Evolutionary conservation across 2,888 invertebrate species (phyloP).

Genomic region (Carterocephalus palaemon): DNA sequence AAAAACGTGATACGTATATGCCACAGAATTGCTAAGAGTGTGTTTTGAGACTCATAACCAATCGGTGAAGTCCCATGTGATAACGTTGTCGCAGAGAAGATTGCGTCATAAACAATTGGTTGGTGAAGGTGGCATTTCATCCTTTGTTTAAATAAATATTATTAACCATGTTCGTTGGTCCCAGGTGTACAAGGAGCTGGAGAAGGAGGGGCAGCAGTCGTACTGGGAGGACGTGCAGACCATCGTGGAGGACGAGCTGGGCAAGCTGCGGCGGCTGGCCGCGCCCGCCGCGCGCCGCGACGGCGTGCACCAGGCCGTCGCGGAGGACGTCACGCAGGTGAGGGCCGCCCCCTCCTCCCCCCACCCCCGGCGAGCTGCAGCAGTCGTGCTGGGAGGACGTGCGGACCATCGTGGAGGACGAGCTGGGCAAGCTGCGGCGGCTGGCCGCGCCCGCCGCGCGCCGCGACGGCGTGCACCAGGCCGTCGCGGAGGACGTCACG

Average conservation of each 20-base stretch:
- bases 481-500: conserved; percentile 94
- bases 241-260: conserved; percentile 95
- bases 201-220: conserved; percentile 90
- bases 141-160: conserved; percentile 5
- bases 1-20: too few relatives aligned
- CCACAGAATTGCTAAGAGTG: too few relatives aligned
- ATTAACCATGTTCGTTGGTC: neutral
- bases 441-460: conserved; percentile 80
- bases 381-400: conserved; percentile 97
- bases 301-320: conserved; percentile 94
- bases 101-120: too few relatives aligned
- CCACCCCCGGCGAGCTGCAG: too few relatives aligned
- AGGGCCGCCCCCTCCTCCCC: too few relatives aligned
- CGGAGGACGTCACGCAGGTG: conserved; percentile 88
- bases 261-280: conserved; percentile 88
- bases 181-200: conserved; percentile 92
- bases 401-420: conserved; percentile 95
- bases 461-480: conserved; percentile 91
- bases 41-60: too few relatives aligned
- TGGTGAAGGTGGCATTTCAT: too few relatives aligned
- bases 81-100: too few relatives aligned
- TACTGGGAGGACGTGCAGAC: conserved; percentile 98
- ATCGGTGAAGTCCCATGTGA: too few relatives aligned
- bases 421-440: conserved; percentile 90
- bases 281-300: conserved; percentile 80